Evolutionary conservation across 2,888 invertebrate species (phyloP), one percentile per base, ranked within the genome.

Genomic region (Andrena hattorfiana): DNA sequence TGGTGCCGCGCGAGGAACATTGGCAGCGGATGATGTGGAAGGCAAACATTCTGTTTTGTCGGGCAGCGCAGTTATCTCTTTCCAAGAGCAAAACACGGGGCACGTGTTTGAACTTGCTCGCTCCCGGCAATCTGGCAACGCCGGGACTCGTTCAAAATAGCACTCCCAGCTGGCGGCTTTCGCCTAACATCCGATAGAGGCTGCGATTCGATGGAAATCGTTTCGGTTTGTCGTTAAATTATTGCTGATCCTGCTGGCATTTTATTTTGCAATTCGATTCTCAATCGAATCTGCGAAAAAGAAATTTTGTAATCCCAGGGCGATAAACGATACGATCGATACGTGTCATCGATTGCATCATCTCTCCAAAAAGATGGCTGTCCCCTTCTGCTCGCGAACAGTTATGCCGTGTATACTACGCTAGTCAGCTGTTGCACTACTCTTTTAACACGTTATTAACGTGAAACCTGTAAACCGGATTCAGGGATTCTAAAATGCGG

Each of bases 101-200:
- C 88, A 89, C 89, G 83, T 89, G 89, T 88, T 89, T 89, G 84
- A 85, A 89, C 89, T 83, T 86, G 85, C 72, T 85, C 74, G 63
- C 32, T 16, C 4, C 16, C 2, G 35, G 69, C 66, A 75, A 87
- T 70, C 73, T 72, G 92, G 87, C 92, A 92, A 92, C 92, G 85
- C 77, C 63, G 92, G 85, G 73, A 54, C 76, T 75, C 86, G 91
- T 92, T 92, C 91, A 91, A 91, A 92, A 91, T 91, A 91, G 92
- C 91, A 90, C 90, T 89, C 83, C 85, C 87, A 87, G 87, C 88
- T 88, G 83, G 86, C 88, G 86, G 90, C 91, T 91, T 91, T 91
- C 91, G 91, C 89, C 78, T 77, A 78, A 81, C 80, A 85, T 66
- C 72, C 79, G 82, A 81, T 81, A 73, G 83, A 73, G 83, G 69